Conservation (phyloP, 2,113 vertebrate genomes). For the Synchiropus splendidus region DNA sequence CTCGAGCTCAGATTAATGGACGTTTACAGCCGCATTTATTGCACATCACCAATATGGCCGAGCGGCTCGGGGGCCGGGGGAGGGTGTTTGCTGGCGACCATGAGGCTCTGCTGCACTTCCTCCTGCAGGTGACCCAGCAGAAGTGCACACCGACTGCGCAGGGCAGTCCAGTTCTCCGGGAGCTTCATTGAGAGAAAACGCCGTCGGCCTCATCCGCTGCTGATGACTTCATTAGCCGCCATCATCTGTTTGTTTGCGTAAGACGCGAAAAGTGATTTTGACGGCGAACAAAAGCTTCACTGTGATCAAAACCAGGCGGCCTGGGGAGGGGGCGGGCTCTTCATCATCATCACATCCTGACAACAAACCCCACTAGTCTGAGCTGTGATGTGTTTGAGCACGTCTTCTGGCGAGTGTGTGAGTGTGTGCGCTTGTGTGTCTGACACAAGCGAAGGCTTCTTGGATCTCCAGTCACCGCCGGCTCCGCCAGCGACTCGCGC, state of each 20-base stretch:
- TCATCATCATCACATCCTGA: constrained; percentile 49
- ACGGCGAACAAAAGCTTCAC: constrained; percentile 54
- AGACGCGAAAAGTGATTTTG: constrained; percentile 46
- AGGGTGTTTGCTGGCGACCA: constrained; percentile 4
- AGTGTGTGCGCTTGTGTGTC: constrained; percentile 31
- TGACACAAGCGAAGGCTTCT: constrained; percentile 52
- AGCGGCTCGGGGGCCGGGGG: constrained; percentile 24
- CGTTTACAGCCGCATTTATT: constrained; percentile 52
- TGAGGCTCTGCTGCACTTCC: not conserved
- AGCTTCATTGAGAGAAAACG: constrained; percentile 22
- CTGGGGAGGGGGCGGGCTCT: constrained; percentile 37
- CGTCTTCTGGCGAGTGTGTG: constrained; percentile 13
- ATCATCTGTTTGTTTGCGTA: constrained; percentile 49
- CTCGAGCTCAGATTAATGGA: constrained; percentile 60
- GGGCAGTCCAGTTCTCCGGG: too few relatives aligned
- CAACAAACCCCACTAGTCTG: constrained; percentile 43
- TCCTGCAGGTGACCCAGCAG: not conserved
- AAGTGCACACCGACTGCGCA: constrained; percentile 24
- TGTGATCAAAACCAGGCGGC: constrained; percentile 47
- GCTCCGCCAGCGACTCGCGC: constrained; percentile 35
- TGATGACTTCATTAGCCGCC: constrained; percentile 39
- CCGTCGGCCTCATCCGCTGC: constrained; percentile 30
- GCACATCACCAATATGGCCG: constrained; percentile 47
- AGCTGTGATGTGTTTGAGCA: constrained; percentile 24
- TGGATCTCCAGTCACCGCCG: constrained; percentile 39